phyloP scores from a whole-genome alignment of 2,113 vertebrate species.

The Tonatia bakeri region DNA sequence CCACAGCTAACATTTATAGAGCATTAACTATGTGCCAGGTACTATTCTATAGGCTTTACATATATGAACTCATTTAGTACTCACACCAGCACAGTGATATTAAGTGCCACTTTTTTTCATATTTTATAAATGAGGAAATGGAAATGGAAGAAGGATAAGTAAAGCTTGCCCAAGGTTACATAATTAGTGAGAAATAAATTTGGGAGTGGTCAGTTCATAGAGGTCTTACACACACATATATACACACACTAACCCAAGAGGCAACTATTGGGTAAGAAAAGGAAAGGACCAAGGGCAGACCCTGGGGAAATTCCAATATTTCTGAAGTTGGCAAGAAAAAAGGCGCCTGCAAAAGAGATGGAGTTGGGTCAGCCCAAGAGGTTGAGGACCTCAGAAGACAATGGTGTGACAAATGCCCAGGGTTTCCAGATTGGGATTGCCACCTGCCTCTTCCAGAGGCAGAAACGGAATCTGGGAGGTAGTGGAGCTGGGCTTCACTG shows the following conservation, averaged over 20 bases:
- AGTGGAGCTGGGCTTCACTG: fast-evolving
- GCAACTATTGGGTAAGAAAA: not conserved
- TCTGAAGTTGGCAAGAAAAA: not conserved
- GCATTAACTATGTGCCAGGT: not conserved
- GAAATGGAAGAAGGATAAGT: not conserved
- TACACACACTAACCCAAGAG: not conserved
- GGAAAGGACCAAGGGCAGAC: not conserved
- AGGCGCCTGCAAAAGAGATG: not conserved
- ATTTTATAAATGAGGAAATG: not conserved
- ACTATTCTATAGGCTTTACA: not conserved
- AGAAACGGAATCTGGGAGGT: not conserved
- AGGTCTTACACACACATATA: not conserved
- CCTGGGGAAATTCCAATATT: not conserved
- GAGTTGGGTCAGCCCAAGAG: not conserved
- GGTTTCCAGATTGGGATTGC: not conserved
- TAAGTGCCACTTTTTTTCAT: not conserved
- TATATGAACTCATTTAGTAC: not conserved
- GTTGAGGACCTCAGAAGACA: not conserved
- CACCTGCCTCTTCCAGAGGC: not conserved
- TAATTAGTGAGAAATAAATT: not conserved
- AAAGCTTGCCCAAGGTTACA: not conserved
- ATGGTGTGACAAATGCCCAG: not conserved
- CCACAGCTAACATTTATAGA: not conserved
- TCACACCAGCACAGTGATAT: not conserved
- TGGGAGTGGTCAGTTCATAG: not conserved